These are phyloP conservation scores for Pachyseris speciosa DNA, from an alignment of 64 coral and sea anemone species.

Conservation along the genomic window DNA sequence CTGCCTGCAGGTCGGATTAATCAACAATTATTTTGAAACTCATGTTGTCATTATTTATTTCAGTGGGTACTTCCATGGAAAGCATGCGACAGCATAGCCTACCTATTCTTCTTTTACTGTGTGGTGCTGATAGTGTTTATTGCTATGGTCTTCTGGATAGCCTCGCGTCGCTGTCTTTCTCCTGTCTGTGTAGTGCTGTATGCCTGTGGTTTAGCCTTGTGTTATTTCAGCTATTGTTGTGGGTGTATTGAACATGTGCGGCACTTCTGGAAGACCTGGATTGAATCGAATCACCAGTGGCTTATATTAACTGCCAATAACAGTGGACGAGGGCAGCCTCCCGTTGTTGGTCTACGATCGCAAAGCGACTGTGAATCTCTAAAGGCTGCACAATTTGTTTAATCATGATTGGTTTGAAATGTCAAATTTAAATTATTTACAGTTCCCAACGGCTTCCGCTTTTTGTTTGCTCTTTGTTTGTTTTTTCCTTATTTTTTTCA, in stretches of 20 bases:
- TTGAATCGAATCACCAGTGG: constrained; percentile 32
- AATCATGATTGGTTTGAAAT: no score
- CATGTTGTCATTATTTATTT: neutral
- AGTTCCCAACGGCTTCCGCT: no score
- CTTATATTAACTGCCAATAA: constrained; percentile 23
- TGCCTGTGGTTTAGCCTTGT: constrained; percentile 4
- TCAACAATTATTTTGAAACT: no score
- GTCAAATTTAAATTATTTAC: no score
- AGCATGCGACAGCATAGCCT: constrained; percentile 34
- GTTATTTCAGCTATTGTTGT: constrained; percentile 56
- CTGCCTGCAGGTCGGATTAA: no score
- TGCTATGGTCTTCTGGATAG: constrained; percentile 29
- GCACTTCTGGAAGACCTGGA: constrained; percentile 14
- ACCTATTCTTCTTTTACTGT: constrained; percentile 39
- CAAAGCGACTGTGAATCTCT: neutral
- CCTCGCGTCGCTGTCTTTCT: constrained; percentile 28
- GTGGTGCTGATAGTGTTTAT: constrained; percentile 30
- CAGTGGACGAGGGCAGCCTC: neutral
- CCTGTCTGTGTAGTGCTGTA: constrained; percentile 57
- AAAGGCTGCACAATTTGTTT: neutral
- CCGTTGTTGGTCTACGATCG: neutral
- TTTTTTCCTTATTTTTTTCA: no score
- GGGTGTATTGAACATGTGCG: constrained; percentile 28
- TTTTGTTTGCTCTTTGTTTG: no score
- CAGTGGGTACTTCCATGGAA: constrained; percentile 43